Evolutionary conservation across 2,113 vertebrate genomes (phyloP), one percentile per base, ranked within the genome.

Genomic region (Apeltes quadracus): DNA sequence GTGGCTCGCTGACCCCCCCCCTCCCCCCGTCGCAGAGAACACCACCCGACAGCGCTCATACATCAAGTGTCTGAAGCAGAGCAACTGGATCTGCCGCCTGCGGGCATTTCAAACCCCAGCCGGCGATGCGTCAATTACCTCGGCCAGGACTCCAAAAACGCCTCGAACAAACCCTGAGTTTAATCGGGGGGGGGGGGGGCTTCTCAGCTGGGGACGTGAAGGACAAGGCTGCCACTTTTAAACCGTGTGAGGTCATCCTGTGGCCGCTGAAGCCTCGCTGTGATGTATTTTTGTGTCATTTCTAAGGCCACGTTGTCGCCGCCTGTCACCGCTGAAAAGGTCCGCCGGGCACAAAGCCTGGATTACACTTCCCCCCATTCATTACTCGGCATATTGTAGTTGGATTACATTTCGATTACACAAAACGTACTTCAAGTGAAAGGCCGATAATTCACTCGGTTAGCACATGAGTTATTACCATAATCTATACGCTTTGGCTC

Each of bases 21-120:
- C 11, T 1, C 9, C 32, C 27, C 7, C 32, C 27, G 15, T 16
- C 13, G 16, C 29, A 29, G 16, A 18, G 25, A 54, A 56, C 15
- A 15, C 9, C 54, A 56, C 27, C 18, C 9, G 27, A 32, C 25
- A 46, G 27, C 15, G 22, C 41, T 61, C 38, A 46, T 38, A 13
- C 53, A 53, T 25, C 12, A n/a, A 36, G 34, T 46, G 20, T 38
- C 14, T 53, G 58, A 44, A 61, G 25, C 55, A 76, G 48, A 58
- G 50, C 38, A 62, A 10, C 15, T n/a, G n/a, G n/a, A n/a, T n/a
- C n/a, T n/a, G n/a, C n/a, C n/a, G n/a, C n/a, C n/a, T n/a, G n/a
- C n/a, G n/a, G n/a, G n/a, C 83, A 88, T 89, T 85, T 87, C 79
- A 81, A 83, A 78, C 65, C 70, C 66, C 85, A 77, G 78, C 13